A percentile compares a stretch with the other conserved stretches of the same genome.
Evolutionary conservation across 2,113 vertebrate genomes (phyloP).

Genomic region (Delphinus delphis): DNA sequence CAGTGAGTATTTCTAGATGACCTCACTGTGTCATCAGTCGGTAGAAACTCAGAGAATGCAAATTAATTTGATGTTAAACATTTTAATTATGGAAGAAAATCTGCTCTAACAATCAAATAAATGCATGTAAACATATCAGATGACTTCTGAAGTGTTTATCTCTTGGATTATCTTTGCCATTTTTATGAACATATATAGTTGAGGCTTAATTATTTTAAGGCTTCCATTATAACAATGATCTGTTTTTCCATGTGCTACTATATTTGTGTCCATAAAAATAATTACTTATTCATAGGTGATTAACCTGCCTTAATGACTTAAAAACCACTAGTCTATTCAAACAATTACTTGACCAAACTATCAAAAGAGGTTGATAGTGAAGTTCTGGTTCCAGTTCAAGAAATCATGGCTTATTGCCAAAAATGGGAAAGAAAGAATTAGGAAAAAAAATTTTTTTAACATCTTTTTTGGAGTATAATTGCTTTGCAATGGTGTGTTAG

Average conservation of each 20-base stretch:
- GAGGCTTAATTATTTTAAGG: background rate
- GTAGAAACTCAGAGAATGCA: constrained; percentile 15
- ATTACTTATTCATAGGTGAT: background rate
- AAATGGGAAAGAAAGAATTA: constrained; percentile 1
- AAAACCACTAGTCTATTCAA: background rate
- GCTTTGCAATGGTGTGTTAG: too few species aligned
- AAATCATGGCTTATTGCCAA: constrained; percentile 15
- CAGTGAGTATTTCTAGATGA: background rate
- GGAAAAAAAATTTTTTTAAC: background rate
- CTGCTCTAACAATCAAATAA: background rate
- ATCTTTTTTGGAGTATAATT: too few species aligned
- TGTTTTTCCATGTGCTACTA: background rate
- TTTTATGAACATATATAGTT: background rate
- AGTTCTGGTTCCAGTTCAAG: background rate
- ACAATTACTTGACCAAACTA: background rate
- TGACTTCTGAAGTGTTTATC: constrained; percentile 30
- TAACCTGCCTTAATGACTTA: constrained; percentile 32
- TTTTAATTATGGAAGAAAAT: constrained; percentile 40
- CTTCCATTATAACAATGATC: background rate
- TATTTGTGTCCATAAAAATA: constrained; percentile 4
- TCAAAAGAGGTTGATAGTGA: background rate
- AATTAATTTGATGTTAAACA: constrained; percentile 34
- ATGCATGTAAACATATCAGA: background rate
- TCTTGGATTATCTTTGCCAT: background rate
- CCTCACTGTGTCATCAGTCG: background rate